Base-by-base conservation (phyloP, 1,140 invertebrate species). In the Drosophila pectinifera region DNA sequence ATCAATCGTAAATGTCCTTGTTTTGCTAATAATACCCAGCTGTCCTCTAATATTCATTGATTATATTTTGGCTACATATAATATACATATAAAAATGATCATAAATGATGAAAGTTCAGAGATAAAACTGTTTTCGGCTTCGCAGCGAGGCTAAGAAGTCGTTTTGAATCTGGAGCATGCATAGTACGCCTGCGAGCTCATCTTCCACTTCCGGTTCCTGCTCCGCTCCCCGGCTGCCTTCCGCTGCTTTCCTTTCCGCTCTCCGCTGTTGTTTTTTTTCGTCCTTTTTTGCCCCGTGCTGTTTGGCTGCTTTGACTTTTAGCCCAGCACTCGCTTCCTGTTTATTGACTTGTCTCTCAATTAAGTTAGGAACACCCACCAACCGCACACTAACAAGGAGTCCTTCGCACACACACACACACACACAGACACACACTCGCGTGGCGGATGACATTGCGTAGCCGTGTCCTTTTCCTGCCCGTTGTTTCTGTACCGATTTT, bases 341-440 rank as follows among this genome's bases (percentile, higher is more conserved):
- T 90, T 90, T 90, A 90, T 90, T 90, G 85, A 90, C 85, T 90
- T 90, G 85, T 90, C 85, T 90, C 85, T 90, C 85, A 90, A 90
- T 90, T 90, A 90, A 85, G 85, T 90, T 90, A 77, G 69, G 70
- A 86, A 75, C 59, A 65, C 67, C 77, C 73, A 69, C 85, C 70
- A 57, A 85, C 68, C 83, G 57, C 75, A 68, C 70, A 65, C 64
- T 67, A 73, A 63, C 63, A 69, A 58, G 59, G 43, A 59, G 26
- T 31, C 24, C 20, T 7, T 36, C 46, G 4, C 20, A 26, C 55
- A 16, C 24, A 22, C 43, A 31, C 31, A n/a, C 26, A n/a, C n/a
- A 49, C 7, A n/a, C n/a, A n/a, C n/a, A n/a, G n/a, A n/a, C n/a
- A n/a, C n/a, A 51, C 26, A 26, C 11, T 11, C 39, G 53, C 51